Conservation (phyloP, 2,888 invertebrate genomes). For the Boloria selene region DNA sequence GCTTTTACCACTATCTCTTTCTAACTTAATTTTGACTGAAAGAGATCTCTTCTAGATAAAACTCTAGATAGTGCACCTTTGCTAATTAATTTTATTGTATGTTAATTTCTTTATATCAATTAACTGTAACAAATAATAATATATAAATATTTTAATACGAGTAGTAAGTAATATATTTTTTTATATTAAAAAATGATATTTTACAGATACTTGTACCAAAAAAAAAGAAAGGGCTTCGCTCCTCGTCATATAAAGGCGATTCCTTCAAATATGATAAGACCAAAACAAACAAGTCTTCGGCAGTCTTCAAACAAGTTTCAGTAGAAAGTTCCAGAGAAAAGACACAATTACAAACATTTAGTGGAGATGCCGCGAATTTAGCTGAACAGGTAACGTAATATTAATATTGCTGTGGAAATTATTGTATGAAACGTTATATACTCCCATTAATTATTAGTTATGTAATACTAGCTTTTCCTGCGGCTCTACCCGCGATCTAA, state of each 20-base stretch:
- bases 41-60: too few relatives aligned
- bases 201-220: conserved; percentile 41
- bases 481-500: too few relatives aligned
- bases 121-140: too few relatives aligned
- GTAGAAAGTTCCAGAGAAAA: conserved; percentile 46
- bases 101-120: too few relatives aligned
- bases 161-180: not conserved
- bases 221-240: conserved; percentile 35
- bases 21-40: too few relatives aligned
- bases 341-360: conserved; percentile 38
- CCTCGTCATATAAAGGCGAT: conserved; percentile 47
- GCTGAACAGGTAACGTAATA: conserved; percentile 58
- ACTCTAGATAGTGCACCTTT: too few relatives aligned
- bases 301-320: conserved; percentile 54
- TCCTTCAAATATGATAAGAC: conserved; percentile 52
- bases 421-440: too few relatives aligned
- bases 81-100: too few relatives aligned
- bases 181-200: not conserved
- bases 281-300: conserved; percentile 54
- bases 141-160: too few relatives aligned
- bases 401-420: not conserved
- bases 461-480: too few relatives aligned
- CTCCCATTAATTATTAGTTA: too few relatives aligned
- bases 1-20: too few relatives aligned
- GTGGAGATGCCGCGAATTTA: conserved; percentile 54